Evolutionary conservation across 2,113 vertebrate genomes (phyloP).

Genomic region (Neogobius melanostomus): DNA sequence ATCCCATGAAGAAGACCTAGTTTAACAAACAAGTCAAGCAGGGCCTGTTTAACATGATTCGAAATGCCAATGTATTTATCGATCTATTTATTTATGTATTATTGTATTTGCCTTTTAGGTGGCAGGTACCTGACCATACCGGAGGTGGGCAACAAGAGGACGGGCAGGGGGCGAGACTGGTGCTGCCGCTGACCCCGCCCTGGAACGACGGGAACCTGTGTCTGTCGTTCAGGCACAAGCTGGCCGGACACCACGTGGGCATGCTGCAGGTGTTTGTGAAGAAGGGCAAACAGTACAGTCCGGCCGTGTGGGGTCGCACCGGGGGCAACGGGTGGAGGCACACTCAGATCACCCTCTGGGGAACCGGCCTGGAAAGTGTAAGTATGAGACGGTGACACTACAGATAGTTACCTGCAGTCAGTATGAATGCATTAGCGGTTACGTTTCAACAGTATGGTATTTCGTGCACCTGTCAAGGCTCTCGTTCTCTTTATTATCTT

Average conservation of each 20-base stretch:
- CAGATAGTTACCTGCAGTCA: too few relatives aligned
- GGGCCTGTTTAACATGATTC: neutral
- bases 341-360: conserved; percentile 85
- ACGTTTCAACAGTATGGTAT: too few relatives aligned
- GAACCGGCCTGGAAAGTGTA: conserved; percentile 84
- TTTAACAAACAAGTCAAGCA: neutral
- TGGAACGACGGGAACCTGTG: conserved; percentile 83
- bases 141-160: conserved; percentile 76
- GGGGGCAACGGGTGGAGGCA: conserved; percentile 89
- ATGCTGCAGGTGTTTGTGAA: conserved; percentile 90
- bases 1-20: neutral
- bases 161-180: conserved; percentile 81
- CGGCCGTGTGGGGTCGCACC: conserved; percentile 88
- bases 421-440: too few relatives aligned
- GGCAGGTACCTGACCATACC: conserved; percentile 87
- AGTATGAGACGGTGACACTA: conserved; percentile 67
- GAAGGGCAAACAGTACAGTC: conserved; percentile 79
- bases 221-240: conserved; percentile 89
- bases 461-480: too few relatives aligned
- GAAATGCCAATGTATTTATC: neutral
- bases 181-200: conserved; percentile 78
- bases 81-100: too few relatives aligned
- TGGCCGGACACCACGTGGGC: conserved; percentile 84
- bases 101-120: conserved; percentile 67
- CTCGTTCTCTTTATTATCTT: too few relatives aligned